Evolutionary conservation across 2,797 vertebrate genomes (phyloP).

Genomic region (Buphagus erythrorhynchus): DNA sequence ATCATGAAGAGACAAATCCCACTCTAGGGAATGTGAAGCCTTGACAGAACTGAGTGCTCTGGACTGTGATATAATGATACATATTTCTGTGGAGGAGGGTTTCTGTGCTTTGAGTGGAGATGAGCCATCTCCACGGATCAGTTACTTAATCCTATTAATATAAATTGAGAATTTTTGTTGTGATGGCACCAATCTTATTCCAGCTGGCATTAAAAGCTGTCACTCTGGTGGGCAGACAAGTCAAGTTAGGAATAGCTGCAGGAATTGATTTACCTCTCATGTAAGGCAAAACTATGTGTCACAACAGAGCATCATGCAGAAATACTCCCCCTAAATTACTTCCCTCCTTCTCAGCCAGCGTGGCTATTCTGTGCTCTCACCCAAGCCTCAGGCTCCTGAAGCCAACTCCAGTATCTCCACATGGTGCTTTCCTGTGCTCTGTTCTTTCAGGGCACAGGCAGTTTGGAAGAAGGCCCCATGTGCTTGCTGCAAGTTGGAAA

Average conservation of each 20-base stretch:
- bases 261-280: background rate
- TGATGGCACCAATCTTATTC: background rate
- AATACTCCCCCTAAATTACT: background rate
- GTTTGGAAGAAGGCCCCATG: rapidly evolving
- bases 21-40: background rate
- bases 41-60: background rate
- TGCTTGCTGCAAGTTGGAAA: background rate
- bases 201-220: slow-evolving; percentile 40
- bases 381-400: background rate
- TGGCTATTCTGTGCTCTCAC: background rate
- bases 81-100: background rate
- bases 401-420: background rate
- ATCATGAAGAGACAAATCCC: background rate
- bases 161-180: slow-evolving; percentile 3
- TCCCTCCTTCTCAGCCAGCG: background rate
- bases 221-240: background rate
- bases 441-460: background rate
- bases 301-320: background rate
- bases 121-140: background rate
- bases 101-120: background rate
- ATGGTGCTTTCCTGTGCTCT: background rate
- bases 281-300: background rate
- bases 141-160: slow-evolving; percentile 31
- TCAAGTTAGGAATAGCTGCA: background rate
- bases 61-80: background rate